phyloP scores from a whole-genome alignment of 92 coral and sea anemone species.

The Bergia sp. region DNA sequence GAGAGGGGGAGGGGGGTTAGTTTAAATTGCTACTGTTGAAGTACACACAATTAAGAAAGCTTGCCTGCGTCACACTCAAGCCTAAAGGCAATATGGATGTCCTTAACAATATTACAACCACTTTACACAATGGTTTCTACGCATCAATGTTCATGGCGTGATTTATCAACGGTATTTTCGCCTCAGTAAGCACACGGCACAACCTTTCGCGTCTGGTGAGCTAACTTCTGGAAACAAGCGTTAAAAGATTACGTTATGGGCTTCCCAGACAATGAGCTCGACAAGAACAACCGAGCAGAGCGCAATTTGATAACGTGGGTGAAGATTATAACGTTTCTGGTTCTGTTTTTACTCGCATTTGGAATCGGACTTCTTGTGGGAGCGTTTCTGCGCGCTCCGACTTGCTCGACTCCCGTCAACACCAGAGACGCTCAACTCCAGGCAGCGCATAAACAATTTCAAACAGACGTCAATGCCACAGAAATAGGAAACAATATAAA shows the following conservation, averaged over 20 bases:
- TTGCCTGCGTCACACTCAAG: neutral
- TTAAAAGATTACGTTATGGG: neutral
- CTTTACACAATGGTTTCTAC: neutral
- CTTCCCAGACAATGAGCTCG: neutral
- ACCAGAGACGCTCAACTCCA: constrained; percentile 1
- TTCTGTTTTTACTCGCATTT: constrained; percentile 31
- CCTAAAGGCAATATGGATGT: constrained; percentile 11
- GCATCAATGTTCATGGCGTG: neutral
- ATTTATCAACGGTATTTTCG: neutral
- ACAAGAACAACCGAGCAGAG: neutral
- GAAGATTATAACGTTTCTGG: constrained; percentile 6
- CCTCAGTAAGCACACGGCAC: neutral
- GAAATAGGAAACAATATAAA: constrained; percentile 11
- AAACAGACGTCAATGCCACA: constrained; percentile 21
- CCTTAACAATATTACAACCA: neutral
- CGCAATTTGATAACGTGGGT: neutral
- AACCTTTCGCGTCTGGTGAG: neutral
- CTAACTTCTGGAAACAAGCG: neutral
- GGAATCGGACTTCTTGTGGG: constrained; percentile 40
- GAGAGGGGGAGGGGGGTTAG: no score
- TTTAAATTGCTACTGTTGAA: no score
- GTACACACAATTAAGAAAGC: neutral
- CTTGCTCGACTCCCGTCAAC: constrained; percentile 6
- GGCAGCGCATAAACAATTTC: constrained; percentile 26
- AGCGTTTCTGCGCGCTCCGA: constrained; percentile 32